phyloP scores from a whole-genome alignment of 2,888 invertebrate species.

The Pherbina coryleti region DNA sequence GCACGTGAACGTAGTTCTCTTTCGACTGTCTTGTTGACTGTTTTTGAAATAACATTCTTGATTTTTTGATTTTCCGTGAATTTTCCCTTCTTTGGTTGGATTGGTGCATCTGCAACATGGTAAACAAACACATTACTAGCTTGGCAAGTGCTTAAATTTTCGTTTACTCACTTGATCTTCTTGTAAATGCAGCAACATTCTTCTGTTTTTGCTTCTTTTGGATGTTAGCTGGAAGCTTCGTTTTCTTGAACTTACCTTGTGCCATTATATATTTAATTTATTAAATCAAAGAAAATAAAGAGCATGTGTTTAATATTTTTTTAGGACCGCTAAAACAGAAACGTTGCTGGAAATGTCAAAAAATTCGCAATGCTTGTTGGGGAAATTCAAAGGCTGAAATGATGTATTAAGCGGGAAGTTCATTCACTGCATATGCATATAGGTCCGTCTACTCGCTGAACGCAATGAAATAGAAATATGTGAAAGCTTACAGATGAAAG shows the following conservation, averaged over 20 bases:
- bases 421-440: too few relatives aligned
- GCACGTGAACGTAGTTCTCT: slow-evolving; percentile 74
- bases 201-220: slow-evolving; percentile 73
- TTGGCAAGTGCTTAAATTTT: background rate
- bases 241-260: slow-evolving; percentile 76
- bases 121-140: background rate
- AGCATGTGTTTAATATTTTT: background rate
- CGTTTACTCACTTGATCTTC: slow-evolving; percentile 72
- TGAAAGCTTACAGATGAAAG: too few relatives aligned
- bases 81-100: slow-evolving; percentile 74
- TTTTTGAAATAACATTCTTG: slow-evolving; percentile 75
- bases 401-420: too few relatives aligned
- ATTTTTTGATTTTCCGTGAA: slow-evolving; percentile 74
- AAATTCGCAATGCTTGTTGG: too few relatives aligned
- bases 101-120: slow-evolving; percentile 73
- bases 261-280: slow-evolving; percentile 68
- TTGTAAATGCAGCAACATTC: slow-evolving; percentile 69
- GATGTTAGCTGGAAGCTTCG: slow-evolving; percentile 71
- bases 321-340: too few relatives aligned
- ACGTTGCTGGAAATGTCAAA: too few relatives aligned
- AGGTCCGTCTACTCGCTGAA: too few relatives aligned
- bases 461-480: too few relatives aligned
- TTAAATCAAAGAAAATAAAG: background rate
- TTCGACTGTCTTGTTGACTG: slow-evolving; percentile 75
- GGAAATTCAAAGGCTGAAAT: too few relatives aligned